These are phyloP conservation scores for Athripsodes cinereus DNA, from an alignment of 2,888 invertebrate genomes.

Conservation along the genomic window DNA sequence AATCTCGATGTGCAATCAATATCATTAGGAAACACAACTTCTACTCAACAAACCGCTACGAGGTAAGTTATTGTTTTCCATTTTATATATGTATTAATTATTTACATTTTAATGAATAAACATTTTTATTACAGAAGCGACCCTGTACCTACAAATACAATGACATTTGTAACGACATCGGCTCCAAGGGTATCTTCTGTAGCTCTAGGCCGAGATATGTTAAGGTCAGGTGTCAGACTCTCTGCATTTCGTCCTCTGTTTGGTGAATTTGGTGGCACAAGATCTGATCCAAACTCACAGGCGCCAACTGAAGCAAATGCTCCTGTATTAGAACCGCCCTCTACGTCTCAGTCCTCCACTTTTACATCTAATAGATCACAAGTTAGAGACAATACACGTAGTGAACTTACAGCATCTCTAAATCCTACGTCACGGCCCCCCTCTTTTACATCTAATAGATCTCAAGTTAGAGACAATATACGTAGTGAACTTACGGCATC, in stretches of 20 bases:
- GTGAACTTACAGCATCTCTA: conserved; percentile 20
- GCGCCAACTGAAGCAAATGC: no score
- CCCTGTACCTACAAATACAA: conserved; percentile 2
- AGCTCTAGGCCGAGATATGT: conserved; percentile 9
- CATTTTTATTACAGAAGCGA: conserved; percentile 7
- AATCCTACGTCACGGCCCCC: conserved; percentile 5
- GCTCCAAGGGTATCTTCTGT: conserved; percentile 13
- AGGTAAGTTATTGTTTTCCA: conserved; percentile 3
- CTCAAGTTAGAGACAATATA: background rate
- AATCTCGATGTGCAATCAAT: conserved; percentile 15
- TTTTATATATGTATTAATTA: no score
- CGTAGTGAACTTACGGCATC: conserved; percentile 19
- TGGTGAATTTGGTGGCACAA: background rate
- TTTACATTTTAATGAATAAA: no score
- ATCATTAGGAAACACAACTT: conserved; percentile 5
- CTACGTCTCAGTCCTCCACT: conserved; percentile 4
- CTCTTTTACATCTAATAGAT: background rate
- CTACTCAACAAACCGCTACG: background rate
- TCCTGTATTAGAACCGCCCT: background rate
- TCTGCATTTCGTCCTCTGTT: conserved; percentile 17
- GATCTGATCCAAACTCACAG: no score
- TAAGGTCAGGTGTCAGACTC: conserved; percentile 12
- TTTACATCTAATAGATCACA: background rate
- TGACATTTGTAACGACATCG: conserved; percentile 12
- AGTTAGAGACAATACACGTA: conserved; percentile 3